Percentiles rank a stretch among this genome's conserved stretches.
Conservation (phyloP, 2,113 vertebrate species). For the Ictalurus punctatus region DNA sequence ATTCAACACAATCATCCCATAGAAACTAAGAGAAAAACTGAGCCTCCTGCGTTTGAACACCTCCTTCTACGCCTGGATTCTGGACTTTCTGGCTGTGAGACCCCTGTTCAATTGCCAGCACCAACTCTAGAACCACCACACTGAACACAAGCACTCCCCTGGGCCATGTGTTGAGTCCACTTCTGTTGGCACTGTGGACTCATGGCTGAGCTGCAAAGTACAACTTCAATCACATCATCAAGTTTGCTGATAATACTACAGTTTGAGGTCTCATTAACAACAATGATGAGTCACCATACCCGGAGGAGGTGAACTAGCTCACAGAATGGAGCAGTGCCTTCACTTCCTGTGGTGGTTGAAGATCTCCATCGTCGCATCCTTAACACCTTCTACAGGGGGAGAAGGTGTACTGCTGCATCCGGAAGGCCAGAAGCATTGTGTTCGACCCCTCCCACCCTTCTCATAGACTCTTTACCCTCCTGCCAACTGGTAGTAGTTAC, state of each 20-base stretch:
- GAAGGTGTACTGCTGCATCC: neutral
- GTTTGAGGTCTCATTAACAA: neutral
- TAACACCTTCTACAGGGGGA: neutral
- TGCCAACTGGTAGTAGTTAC: too few relatives aligned
- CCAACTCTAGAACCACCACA: too few relatives aligned
- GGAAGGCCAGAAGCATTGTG: neutral
- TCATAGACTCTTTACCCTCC: neutral
- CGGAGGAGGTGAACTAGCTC: too few relatives aligned
- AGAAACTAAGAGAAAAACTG: neutral
- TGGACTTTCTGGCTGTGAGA: neutral
- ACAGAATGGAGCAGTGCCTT: neutral
- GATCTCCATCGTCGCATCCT: neutral
- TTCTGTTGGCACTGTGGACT: neutral
- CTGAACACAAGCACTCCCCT: too few relatives aligned
- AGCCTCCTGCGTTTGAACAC: neutral
- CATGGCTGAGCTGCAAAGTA: neutral
- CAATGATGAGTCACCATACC: neutral
- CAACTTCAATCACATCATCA: neutral
- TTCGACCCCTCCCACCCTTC: neutral
- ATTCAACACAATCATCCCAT: neutral
- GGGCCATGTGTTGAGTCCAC: too few relatives aligned
- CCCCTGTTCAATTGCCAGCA: neutral
- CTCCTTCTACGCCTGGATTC: neutral
- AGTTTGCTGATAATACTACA: neutral
- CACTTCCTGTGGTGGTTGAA: neutral